Base-by-base conservation (phyloP, 2,113 vertebrate species). In the Oreotrochilus melanogaster region DNA sequence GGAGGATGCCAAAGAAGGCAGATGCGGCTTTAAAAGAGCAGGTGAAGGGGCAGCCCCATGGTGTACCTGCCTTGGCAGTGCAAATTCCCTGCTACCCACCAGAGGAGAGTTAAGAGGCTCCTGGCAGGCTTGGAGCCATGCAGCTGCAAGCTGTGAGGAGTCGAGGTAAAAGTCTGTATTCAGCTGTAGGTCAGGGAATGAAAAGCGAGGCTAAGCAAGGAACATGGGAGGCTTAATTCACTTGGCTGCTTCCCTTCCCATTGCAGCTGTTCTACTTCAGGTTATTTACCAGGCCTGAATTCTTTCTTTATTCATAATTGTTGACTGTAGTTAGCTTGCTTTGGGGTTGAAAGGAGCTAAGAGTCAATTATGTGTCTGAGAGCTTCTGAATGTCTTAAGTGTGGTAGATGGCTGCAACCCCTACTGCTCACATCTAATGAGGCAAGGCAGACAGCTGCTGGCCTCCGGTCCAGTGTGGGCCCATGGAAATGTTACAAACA, bases 181-280 rank as follows among this genome's bases (percentile, higher is more conserved):
- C 78, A 94, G 33, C 64, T 58, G 10, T 23, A 62, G 90, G 82
- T 90, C 92, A 93, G 71, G 56, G 64, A 88, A 64, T 90, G 86
- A 96, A 88, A 90, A 88, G 69, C 56, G 62, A 92, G 71, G 82
- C 92, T 90, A 83, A 76, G 78, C 42, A 73, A 92, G 42, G 75
- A 93, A 83, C 62, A 83, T 51, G 64, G 88, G 69, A 93, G 19
- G 78, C 90, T 94, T 93, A 88, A 92, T 95, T 97, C 86, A 83
- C 72, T 93, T 86, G 90, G 62, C 85, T 92, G 71, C 75, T 94
- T 90, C 71, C 33, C 33, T 89, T 90, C 45, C 74, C 27, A 5
- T 56, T 91, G 88, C 92, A 96, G 85, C 95, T 94, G 78, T 92
- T 95, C 85, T 94, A 92, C 92, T 94, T 92, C 92, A 93, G 78